Percentiles rank a stretch among this genome's conserved stretches.
Conservation (phyloP, 2,113 vertebrate species). For the Gavia stellata region DNA sequence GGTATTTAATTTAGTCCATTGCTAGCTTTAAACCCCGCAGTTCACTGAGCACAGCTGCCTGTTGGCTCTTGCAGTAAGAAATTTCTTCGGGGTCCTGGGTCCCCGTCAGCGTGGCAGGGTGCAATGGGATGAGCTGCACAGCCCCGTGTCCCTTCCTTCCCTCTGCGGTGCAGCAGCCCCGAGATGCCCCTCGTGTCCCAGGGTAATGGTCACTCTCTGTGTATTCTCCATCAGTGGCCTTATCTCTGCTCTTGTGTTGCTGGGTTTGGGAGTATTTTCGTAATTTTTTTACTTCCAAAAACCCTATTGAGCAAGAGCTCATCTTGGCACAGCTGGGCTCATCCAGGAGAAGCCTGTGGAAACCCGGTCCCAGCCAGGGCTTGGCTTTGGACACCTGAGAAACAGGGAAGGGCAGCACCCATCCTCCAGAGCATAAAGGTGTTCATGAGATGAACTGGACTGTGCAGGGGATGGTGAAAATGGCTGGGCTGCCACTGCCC, state of each 20-base stretch:
- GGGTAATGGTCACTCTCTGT: not conserved
- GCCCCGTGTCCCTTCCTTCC: not conserved
- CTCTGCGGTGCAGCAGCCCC: accelerated
- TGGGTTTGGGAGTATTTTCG: not conserved
- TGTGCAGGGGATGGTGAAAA: not conserved
- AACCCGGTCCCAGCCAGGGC: not conserved
- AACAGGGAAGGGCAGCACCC: not conserved
- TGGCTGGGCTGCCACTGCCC: not conserved
- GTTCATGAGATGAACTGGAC: not conserved
- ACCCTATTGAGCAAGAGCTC: not conserved
- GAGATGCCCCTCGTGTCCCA: not conserved
- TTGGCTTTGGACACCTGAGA: not conserved
- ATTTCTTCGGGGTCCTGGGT: not conserved
- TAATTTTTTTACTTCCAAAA: not conserved
- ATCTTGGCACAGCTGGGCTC: not conserved
- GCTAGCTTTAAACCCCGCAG: not conserved
- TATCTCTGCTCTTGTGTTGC: not conserved
- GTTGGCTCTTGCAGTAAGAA: not conserved
- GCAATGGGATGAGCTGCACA: not conserved
- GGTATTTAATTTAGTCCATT: accelerated
- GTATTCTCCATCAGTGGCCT: not conserved
- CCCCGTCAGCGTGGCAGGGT: accelerated
- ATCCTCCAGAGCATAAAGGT: accelerated
- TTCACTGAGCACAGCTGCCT: not conserved
- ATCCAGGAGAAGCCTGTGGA: not conserved